Base-by-base conservation (phyloP, 2,888 invertebrate species). In the Ophioninae sp. region DNA sequence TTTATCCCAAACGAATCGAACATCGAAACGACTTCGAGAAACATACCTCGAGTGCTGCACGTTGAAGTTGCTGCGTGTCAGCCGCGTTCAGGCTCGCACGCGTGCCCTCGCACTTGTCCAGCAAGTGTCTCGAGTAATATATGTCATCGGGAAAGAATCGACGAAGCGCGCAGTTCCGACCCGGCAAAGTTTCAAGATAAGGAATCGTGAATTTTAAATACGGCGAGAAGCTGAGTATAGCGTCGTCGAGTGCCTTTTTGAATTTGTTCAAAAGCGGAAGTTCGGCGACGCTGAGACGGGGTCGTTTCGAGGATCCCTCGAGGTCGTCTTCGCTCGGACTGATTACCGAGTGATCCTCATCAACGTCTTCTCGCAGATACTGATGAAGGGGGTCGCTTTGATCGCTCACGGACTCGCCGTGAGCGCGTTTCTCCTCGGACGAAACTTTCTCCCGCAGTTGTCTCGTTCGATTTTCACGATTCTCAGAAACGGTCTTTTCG, bases 171-270 rank as follows among this genome's bases (percentile, higher is more conserved):
- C 97, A 98, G 87, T 95, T 95, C 64, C 96, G 94, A 0, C 98
- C 98, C 13, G 94, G 94, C 90, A 97, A 97, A 0, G 98, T 97
- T 93, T 98, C 98, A 85, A 98, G 93, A 93, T 96, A 98, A 0
- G 99, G 99, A 78, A 98, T 94, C 0, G 96, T 95, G 89, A 97
- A 97, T 80, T 96, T 95, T 13, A 98, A 94, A 91, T 96, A 97
- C 0, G 99, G 99, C 0, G 99, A 99, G 85, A 97, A 95, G 0
- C 97, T 97, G 2, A 98, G 92, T 69, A 96, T 94, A 0, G 96
- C 95, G 77, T 96, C 96, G 86, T 96, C 95, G 9, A 97, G 93
- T 0, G 95, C 96, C 93, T 97, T 95, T 90, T 97, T 94, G 90
- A 97, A 97, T 83, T 94, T 94, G 91, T 96, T 96, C 17, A 95